phyloP scores from a whole-genome alignment of 2,113 vertebrate genomes.

The Alectura lathami region DNA sequence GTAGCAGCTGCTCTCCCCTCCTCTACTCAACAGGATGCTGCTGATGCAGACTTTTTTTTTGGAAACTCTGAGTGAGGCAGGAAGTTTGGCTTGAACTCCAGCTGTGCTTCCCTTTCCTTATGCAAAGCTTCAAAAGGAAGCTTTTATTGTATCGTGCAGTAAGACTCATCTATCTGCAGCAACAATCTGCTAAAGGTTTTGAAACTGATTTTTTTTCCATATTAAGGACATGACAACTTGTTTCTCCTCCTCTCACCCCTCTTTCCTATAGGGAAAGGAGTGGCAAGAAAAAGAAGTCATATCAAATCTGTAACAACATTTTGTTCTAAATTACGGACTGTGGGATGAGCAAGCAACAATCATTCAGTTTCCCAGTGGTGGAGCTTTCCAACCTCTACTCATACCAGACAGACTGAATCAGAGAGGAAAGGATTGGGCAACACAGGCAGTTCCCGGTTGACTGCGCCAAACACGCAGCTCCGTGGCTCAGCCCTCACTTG shows the following conservation, averaged over 20 bases:
- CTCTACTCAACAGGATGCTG: conserved; percentile 51
- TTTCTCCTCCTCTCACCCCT: not conserved
- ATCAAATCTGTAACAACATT: not conserved
- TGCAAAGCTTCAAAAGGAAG: conserved; percentile 63
- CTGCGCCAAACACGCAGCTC: not conserved
- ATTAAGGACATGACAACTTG: not conserved
- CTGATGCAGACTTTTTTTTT: not conserved
- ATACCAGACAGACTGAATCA: not conserved
- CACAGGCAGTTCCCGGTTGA: not conserved
- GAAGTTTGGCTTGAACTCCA: conserved; percentile 63
- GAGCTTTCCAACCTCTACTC: not conserved
- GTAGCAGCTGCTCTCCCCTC: conserved; percentile 43
- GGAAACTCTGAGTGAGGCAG: conserved; percentile 55
- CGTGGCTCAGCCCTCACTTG: not conserved
- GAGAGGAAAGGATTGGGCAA: conserved; percentile 22
- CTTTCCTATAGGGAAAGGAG: not conserved
- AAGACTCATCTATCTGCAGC: not conserved
- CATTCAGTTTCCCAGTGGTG: not conserved
- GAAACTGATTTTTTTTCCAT: not conserved
- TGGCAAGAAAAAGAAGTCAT: not conserved
- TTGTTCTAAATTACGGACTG: not conserved
- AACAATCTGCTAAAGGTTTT: not conserved
- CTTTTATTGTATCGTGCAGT: conserved; percentile 21
- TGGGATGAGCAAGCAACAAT: not conserved
- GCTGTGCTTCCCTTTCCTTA: conserved; percentile 68